Evolutionary conservation across 2,797 vertebrate genomes (phyloP).

Genomic region (Acestrorhynchus altus): DNA sequence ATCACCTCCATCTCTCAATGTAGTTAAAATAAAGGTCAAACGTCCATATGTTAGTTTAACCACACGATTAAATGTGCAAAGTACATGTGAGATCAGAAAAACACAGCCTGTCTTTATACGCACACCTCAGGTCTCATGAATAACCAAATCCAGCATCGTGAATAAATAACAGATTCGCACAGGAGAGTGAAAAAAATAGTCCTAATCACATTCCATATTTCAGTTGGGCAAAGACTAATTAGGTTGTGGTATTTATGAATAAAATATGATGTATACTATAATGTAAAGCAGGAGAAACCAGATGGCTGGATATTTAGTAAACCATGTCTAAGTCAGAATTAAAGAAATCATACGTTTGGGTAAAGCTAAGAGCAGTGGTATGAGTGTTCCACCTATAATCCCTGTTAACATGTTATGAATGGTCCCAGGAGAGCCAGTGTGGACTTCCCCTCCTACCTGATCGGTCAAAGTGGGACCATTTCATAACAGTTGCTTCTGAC

Average conservation of each 20-base stretch:
- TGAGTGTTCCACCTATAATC: no score
- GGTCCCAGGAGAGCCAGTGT: no score
- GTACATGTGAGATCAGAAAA: neutral
- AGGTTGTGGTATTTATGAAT: conserved; percentile 81
- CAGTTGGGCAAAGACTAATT: conserved; percentile 73
- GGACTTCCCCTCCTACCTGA: no score
- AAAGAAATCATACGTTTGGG: no score
- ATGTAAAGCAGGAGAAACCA: conserved; percentile 72
- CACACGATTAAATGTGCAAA: neutral
- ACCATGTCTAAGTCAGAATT: no score
- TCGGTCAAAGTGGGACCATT: no score
- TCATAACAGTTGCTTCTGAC: no score
- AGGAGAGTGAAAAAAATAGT: conserved; percentile 63
- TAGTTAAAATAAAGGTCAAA: no score
- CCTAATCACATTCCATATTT: conserved; percentile 75
- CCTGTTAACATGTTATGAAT: no score
- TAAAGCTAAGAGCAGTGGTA: no score
- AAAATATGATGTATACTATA: conserved; percentile 78
- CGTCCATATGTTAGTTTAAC: neutral
- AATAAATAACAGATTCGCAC: conserved; percentile 75
- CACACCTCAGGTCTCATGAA: conserved; percentile 73
- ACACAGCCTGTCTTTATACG: conserved; percentile 12
- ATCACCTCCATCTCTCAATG: no score
- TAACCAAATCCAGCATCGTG: conserved; percentile 72
- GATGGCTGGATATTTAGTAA: conserved; percentile 78